Conservation (phyloP, 2,797 vertebrate species). For the Lycodopsis pacificus region DNA sequence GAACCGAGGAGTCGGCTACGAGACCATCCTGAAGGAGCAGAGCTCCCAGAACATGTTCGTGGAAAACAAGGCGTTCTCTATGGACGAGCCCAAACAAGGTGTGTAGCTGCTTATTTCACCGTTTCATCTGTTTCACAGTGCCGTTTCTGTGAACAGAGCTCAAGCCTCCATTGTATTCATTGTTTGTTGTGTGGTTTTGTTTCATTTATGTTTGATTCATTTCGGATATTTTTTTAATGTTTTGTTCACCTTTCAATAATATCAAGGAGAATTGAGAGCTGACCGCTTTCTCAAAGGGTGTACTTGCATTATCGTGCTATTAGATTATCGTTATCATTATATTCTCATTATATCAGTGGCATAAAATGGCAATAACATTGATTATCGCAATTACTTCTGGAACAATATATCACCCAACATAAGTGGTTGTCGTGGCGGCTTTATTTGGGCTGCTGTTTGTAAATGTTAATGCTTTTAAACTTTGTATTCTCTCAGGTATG, state of each 20-base stretch:
- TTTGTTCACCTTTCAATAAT: too few relatives aligned
- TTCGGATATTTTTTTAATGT: too few relatives aligned
- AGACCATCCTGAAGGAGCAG: conserved; percentile 95
- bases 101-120: conserved; percentile 25
- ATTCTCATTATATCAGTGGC: not conserved
- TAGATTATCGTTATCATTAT: too few relatives aligned
- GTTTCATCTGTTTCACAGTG: too few relatives aligned
- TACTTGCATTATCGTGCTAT: not conserved
- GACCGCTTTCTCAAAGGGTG: too few relatives aligned
- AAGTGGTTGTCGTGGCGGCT: not conserved
- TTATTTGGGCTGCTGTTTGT: not conserved
- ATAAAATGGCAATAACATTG: not conserved
- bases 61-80: conserved; percentile 97
- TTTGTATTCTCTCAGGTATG: not conserved
- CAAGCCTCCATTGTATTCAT: too few relatives aligned
- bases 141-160: too few relatives aligned
- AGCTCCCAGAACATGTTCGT: conserved; percentile 90
- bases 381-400: not conserved
- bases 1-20: conserved; percentile 89
- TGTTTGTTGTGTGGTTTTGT: too few relatives aligned
- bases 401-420: not conserved
- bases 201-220: too few relatives aligned
- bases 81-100: conserved; percentile 93
- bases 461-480: too few relatives aligned
- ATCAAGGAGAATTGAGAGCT: too few relatives aligned